Base-by-base conservation (phyloP, 2,113 vertebrate species). In the Heterotis niloticus region DNA sequence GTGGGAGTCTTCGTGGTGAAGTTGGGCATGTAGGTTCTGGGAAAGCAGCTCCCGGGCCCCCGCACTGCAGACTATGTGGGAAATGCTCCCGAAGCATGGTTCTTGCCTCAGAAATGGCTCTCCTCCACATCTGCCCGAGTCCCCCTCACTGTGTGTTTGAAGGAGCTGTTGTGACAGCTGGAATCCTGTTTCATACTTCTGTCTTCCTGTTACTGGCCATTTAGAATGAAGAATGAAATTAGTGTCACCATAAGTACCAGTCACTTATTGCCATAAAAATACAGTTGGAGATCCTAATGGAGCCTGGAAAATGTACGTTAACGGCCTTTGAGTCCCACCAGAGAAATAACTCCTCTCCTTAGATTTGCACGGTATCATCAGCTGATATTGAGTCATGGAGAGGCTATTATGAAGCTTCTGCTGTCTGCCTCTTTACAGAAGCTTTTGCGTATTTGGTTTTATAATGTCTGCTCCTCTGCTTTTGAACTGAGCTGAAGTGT, bases 371-470 rank as follows among this genome's bases (percentile, higher is more conserved):
- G 34, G 20, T 23, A 34, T 70, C 34, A 51, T 70, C 24, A 29
- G 34, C 7, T 20, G 34, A 72, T 72, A 72, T 72, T 12, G 69
- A 54, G 54, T 72, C 51, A 20, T 34, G 11, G 44, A 71, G 44
- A 54, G 69, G 51, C 44, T 72, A n/a, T 72, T 72, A 51, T 72
- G 51, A 34, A 23, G 51, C 69, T 18, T 59, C 56, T 68, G 7
- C 26, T 66, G 44, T 64, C 51, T 20, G 13, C 51, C 71, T 20
- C 20, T 23, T 17, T 56, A 18, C 23, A 26, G 69, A 75, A 66
- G 34, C 7, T 29, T 51, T 3, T 23, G 73, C 69, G 60, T 77
- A 76, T 80, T 83, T 26, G 44, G 64, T 52, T 80, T n/a, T 67
- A 52, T 77, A 69, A 79, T 79, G 24, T 5, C 29, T 56, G 16